Base-by-base conservation (phyloP, 2,797 vertebrate genomes). In the Myotis pilosus region DNA sequence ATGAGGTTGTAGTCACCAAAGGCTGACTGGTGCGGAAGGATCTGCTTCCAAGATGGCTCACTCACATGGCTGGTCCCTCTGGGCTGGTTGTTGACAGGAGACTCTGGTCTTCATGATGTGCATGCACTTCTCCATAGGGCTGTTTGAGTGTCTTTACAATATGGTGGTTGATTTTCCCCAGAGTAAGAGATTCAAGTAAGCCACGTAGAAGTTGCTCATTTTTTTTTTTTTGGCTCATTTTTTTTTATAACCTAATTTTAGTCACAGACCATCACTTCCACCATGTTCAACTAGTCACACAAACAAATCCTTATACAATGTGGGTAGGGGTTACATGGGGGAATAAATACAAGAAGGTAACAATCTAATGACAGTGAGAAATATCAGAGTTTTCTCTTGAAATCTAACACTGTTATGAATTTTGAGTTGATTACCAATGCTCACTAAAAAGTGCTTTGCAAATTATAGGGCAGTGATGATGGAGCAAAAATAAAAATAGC, bases 381-480 rank as follows among this genome's bases (percentile, higher is more conserved):
- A 84, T 66, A 47, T 8, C 49, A 85, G 41, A 8, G 1, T 86
- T 89, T 89, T 89, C 69, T 86, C 44, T 93, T 92, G 71, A 88
- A 94, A 71, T 91, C 55, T 49, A 72, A 57, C 38, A 83, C 41
- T 74, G 38, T 68, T 71, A 87, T 0, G 13, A 89, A 51, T 81
- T 95, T 89, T 94, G 41, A 91, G 41, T 83, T 82, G 79, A 69
- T 84, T 83, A 76, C 28, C n/a, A 28, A 17, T 47, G n/a, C 36
- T 89, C 44, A 76, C 25, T 89, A 72, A 90, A 76, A 91, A 30
- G 66, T 83, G 44, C 33, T 95, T 95, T 86, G 64, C 80, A 74
- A 86, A 94, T 85, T 69, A 75, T 78, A 72, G n/a, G 33, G 20
- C 47, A 36, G 41, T 78, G 28, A 11, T 51, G 44, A 64, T 83